Percentiles rank a stretch among this genome's conserved stretches.
These are phyloP conservation scores for Rhagoletis zephyria DNA, from an alignment of 1,140 invertebrate genomes.

Conservation along the genomic window DNA sequence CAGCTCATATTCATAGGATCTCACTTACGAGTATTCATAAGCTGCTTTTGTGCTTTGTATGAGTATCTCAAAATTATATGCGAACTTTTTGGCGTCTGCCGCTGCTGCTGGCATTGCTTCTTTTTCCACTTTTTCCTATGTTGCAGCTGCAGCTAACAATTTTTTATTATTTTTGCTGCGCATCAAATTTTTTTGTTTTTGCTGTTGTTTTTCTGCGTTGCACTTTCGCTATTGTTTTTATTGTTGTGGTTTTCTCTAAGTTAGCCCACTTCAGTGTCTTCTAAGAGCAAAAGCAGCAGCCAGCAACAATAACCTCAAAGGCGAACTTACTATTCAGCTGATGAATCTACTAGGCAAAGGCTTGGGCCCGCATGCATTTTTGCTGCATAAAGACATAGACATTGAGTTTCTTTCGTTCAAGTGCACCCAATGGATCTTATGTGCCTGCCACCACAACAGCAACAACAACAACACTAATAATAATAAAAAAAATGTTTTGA, in stretches of 20 bases:
- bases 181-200: neutral
- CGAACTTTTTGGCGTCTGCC: neutral
- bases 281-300: slow-evolving; percentile 1
- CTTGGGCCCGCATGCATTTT: neutral
- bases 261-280: slow-evolving; percentile 51
- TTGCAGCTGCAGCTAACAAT: neutral
- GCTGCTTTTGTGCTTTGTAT: slow-evolving; percentile 42
- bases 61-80: neutral
- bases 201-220: neutral
- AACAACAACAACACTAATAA: neutral
- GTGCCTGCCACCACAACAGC: neutral
- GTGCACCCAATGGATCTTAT: slow-evolving; percentile 54
- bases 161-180: neutral
- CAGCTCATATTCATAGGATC: slow-evolving; percentile 33
- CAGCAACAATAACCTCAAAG: neutral
- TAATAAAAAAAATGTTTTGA: neutral
- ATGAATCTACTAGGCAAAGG: neutral
- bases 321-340: neutral
- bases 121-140: neutral
- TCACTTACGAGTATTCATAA: slow-evolving; percentile 23
- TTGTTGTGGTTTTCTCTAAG: slow-evolving; percentile 49
- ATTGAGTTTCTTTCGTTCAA: slow-evolving; percentile 51
- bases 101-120: neutral
- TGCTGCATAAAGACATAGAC: neutral
- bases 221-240: slow-evolving; percentile 40